phyloP scores from a whole-genome alignment of 2,113 vertebrate species.

The Micronycteris hirsuta region DNA sequence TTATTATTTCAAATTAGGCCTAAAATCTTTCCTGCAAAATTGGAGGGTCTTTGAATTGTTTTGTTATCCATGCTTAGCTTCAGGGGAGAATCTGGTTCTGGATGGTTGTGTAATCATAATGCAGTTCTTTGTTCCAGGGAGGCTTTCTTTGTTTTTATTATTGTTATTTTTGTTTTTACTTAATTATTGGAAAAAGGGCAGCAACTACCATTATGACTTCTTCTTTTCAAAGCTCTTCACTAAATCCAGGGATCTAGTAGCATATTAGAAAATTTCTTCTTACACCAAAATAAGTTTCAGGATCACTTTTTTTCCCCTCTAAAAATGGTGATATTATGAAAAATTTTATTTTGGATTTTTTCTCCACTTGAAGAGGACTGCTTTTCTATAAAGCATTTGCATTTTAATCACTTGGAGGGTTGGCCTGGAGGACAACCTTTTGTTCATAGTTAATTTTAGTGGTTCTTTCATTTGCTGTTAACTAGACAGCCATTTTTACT shows the following conservation, averaged over 20 bases:
- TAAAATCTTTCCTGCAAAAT: background rate
- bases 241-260: background rate
- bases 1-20: background rate
- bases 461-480: conserved; percentile 4
- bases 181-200: background rate
- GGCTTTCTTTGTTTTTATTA: background rate
- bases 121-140: background rate
- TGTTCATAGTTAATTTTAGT: conserved; percentile 19
- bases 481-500: conserved; percentile 28
- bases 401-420: background rate
- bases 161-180: background rate
- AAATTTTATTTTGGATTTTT: conserved; percentile 5
- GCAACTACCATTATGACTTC: background rate
- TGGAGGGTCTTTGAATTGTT: background rate
- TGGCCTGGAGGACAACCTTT: background rate
- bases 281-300: background rate
- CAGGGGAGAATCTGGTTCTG: background rate
- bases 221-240: background rate
- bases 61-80: background rate
- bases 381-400: conserved; percentile 7
- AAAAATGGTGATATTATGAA: background rate
- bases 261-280: background rate
- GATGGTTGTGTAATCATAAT: background rate
- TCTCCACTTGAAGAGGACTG: background rate
- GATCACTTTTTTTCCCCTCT: background rate